A percentile compares a stretch with the other conserved stretches of the same genome.
Evolutionary conservation across 2,888 invertebrate genomes (phyloP).

Genomic region (Stramonita haemastoma): DNA sequence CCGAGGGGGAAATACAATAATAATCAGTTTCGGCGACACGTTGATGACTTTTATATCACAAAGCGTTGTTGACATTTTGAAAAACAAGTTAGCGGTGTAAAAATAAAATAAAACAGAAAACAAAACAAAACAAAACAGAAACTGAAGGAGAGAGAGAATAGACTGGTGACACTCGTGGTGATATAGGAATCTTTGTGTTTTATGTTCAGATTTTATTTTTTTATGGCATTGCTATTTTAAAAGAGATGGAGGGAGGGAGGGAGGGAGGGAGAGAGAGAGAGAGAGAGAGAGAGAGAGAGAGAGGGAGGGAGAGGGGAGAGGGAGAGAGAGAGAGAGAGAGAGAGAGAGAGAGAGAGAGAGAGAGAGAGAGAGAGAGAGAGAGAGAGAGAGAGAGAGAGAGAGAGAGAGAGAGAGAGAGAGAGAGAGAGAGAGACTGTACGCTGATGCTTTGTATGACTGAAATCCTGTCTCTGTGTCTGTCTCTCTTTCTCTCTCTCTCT

Average conservation of each 20-base stretch:
- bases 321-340: background rate
- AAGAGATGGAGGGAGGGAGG: no score
- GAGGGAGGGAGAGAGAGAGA: background rate
- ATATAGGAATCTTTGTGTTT: no score
- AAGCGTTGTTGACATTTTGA: background rate
- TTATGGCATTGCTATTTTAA: no score
- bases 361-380: background rate
- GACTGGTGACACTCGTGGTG: no score
- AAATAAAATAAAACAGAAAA: background rate
- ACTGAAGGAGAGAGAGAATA: no score
- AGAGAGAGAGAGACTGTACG: no score
- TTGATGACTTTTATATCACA: background rate
- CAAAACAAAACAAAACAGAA: background rate
- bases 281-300: background rate
- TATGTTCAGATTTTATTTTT: no score
- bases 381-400: no score
- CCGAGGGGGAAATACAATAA: background rate
- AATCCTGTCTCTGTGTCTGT: no score
- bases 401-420: no score
- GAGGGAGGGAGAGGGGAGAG: background rate
- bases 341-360: background rate
- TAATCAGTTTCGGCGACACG: background rate
- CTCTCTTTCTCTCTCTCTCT: no score
- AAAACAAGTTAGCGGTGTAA: background rate
- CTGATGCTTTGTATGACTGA: no score